phyloP scores from a whole-genome alignment of 1,140 invertebrate species.

The Neoseiulus cucumeris region DNA sequence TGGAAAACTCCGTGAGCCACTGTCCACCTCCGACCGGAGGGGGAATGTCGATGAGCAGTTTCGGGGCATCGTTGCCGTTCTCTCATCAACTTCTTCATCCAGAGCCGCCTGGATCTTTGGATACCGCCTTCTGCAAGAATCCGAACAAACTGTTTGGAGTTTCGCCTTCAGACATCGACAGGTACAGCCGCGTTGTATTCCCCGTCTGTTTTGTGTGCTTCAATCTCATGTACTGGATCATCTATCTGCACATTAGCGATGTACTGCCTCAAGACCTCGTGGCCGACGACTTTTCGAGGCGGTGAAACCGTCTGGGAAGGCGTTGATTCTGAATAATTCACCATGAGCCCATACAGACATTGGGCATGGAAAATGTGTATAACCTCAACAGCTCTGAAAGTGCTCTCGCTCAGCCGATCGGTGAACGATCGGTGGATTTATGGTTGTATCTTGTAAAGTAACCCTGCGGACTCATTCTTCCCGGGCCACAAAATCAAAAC shows the following conservation, averaged over 20 bases:
- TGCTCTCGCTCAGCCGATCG: too few relatives aligned
- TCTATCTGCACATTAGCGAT: conserved; percentile 84
- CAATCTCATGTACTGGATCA: conserved; percentile 95
- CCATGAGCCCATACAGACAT: too few relatives aligned
- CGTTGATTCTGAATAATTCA: too few relatives aligned
- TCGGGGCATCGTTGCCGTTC: background rate
- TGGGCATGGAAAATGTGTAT: too few relatives aligned
- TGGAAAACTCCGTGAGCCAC: conserved; percentile 53
- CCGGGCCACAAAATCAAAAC: too few relatives aligned
- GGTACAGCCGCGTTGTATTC: conserved; percentile 84
- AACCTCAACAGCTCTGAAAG: too few relatives aligned
- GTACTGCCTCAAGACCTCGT: conserved; percentile 78
- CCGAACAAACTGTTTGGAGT: conserved; percentile 70
- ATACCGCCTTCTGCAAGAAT: conserved; percentile 38
- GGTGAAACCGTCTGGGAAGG: background rate
- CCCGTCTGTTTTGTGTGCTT: conserved; percentile 91
- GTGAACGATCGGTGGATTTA: too few relatives aligned
- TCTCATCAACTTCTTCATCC: too few relatives aligned
- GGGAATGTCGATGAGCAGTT: background rate
- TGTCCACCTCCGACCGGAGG: background rate
- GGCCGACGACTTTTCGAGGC: conserved; percentile 19
- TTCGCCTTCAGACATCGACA: conserved; percentile 85
- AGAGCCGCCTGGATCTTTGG: conserved; percentile 1
- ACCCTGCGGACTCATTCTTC: too few relatives aligned
- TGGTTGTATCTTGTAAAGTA: too few relatives aligned